A percentile compares a stretch with the other conserved stretches of the same genome.
phyloP scores from a whole-genome alignment of 2,888 invertebrate genomes.

The Eilema caniola region DNA sequence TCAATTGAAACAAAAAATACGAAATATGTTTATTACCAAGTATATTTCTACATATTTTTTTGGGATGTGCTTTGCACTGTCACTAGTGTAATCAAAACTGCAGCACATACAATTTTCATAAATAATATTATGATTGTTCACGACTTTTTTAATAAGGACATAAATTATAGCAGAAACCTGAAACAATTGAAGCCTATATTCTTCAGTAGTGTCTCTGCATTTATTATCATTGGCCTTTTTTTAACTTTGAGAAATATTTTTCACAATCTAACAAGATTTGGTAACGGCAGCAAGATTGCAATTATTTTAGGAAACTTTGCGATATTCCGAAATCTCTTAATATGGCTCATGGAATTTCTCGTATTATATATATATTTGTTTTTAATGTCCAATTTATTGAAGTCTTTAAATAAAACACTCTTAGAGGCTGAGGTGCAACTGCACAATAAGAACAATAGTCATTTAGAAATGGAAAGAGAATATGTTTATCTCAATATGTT shows the following conservation, averaged over 20 bases:
- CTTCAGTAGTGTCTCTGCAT: not conserved
- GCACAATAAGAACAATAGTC: not conserved
- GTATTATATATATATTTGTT: not conserved
- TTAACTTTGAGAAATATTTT: not conserved
- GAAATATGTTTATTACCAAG: not conserved
- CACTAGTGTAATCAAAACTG: not conserved
- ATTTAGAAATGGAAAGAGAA: not conserved
- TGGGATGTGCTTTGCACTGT: not conserved
- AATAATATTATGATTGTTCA: not conserved
- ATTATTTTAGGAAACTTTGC: not conserved
- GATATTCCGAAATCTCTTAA: not conserved
- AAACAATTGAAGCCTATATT: not conserved
- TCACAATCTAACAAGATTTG: not conserved
- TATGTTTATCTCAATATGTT: not conserved
- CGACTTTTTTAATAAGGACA: not conserved
- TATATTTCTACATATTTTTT: not conserved
- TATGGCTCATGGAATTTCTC: not conserved
- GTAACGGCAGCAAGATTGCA: not conserved
- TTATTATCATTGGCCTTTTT: not conserved
- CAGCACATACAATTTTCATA: not conserved
- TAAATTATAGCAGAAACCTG: not conserved
- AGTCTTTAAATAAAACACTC: not conserved
- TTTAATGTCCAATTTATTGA: slow-evolving; percentile 11
- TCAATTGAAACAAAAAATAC: not conserved
- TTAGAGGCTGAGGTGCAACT: not conserved